These are phyloP conservation scores for Platygyra sinensis DNA, from an alignment of 64 coral and sea anemone species.

Conservation along the genomic window DNA sequence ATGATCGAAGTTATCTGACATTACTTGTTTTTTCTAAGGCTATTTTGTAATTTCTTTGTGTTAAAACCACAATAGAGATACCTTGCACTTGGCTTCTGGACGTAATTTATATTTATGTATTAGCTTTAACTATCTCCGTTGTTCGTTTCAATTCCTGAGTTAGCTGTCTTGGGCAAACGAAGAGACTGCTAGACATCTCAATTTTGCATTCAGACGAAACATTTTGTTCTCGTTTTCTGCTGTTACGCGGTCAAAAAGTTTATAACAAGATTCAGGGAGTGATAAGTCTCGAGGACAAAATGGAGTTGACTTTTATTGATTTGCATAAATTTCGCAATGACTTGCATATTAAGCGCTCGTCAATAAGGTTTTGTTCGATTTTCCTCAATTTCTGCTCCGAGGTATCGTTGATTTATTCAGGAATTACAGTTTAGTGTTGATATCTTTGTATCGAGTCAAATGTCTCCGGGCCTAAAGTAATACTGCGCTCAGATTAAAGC, in stretches of 20 bases:
- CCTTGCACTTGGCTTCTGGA: neutral
- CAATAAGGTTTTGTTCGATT: neutral
- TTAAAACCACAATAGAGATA: slow-evolving; percentile 31
- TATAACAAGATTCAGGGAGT: neutral
- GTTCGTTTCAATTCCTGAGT: neutral
- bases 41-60: slow-evolving; percentile 51
- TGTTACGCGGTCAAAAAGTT: neutral
- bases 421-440: neutral
- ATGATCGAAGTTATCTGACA: slow-evolving; percentile 30
- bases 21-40: slow-evolving; percentile 27
- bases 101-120: slow-evolving; percentile 21
- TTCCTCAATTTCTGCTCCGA: neutral
- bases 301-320: neutral
- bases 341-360: neutral
- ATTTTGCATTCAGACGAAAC: neutral
- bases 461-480: neutral
- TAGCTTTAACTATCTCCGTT: no score
- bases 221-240: neutral
- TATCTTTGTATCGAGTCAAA: neutral
- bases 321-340: slow-evolving; percentile 43
- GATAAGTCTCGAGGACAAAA: neutral
- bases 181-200: neutral
- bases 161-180: neutral
- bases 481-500: neutral
- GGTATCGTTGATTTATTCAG: neutral